Evolutionary conservation across 2,888 invertebrate genomes (phyloP), one percentile per base, ranked within the genome.

Genomic region (Drosophila meridionalis): DNA sequence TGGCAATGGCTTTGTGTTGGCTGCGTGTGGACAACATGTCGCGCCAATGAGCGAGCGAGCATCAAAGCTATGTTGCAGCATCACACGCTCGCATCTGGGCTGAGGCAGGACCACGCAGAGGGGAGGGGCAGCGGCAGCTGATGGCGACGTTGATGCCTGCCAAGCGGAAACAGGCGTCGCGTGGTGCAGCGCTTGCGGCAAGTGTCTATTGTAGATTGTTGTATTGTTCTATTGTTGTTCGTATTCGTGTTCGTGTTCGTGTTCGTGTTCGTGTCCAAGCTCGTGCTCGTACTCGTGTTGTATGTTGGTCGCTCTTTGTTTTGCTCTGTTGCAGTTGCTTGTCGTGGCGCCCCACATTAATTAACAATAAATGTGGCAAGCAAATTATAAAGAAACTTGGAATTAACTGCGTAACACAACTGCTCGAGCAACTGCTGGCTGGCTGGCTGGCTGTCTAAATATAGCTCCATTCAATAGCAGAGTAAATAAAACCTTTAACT

Each of bases 11-110:
- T 88, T 88, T 79, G 79, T 66, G 61, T 63, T 79, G 71, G 66
- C 76, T 79, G 81, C 79, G 86, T 85, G 86, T 80, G 86, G 78
- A 86, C 85, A 86, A 80, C 73, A 86, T 86, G 88, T 87, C 83
- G 88, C 85, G 85, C 83, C 85, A 86, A 57, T 69, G 57, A 60
- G 68, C 58, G 48, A 60, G 47, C 48, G 43, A 45, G 66, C 78
- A 78, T 78, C 78, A 71, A 75, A 76, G 70, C 74, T 77, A 65
- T 80, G 80, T 56, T 80, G 80, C 64, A 59, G 20, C 52, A 28
- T n/a, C 52, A 26, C 32, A 32, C 4, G 5, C 55, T 8, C 28
- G 62, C 73, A 75, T 55, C 60, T 69, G 72, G 53, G 72, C 52
- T 63, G 42, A 9, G 28, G 67, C 60, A 32, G 36, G 40, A 38